Conservation (phyloP, 2,888 invertebrate species). For the Pristionchus japonicus region DNA sequence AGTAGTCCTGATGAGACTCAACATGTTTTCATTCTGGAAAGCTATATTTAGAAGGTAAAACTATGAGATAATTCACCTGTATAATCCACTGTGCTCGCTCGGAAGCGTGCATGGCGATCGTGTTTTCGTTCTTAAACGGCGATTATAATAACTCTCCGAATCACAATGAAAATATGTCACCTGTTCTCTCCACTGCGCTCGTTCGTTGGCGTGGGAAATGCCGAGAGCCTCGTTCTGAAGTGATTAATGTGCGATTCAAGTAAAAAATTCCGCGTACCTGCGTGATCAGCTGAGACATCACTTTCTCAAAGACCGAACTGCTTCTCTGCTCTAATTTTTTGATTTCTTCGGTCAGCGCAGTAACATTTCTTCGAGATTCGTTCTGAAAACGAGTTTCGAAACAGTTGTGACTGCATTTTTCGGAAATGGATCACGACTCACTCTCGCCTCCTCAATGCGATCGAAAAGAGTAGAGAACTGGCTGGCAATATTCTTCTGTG, state of each 20-base stretch:
- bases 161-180: background rate
- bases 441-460: conserved; percentile 56
- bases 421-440: conserved; percentile 31
- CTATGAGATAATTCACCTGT: background rate
- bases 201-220: background rate
- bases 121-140: background rate
- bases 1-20: background rate
- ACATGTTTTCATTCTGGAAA: background rate
- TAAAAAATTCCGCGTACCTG: background rate
- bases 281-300: conserved; percentile 18
- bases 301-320: background rate
- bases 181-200: background rate
- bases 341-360: conserved; percentile 31
- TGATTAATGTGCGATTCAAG: background rate
- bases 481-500: conserved; percentile 53
- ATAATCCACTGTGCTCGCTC: background rate
- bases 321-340: background rate
- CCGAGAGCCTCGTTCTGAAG: background rate
- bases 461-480: conserved; percentile 52
- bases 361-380: background rate
- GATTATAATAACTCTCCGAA: background rate
- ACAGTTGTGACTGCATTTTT: too few species aligned
- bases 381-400: background rate
- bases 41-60: background rate
- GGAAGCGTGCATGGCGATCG: background rate